Percentiles rank a stretch among this genome's conserved stretches.
Conservation (phyloP, 2,113 vertebrate species). For the Eonycteris spelaea region DNA sequence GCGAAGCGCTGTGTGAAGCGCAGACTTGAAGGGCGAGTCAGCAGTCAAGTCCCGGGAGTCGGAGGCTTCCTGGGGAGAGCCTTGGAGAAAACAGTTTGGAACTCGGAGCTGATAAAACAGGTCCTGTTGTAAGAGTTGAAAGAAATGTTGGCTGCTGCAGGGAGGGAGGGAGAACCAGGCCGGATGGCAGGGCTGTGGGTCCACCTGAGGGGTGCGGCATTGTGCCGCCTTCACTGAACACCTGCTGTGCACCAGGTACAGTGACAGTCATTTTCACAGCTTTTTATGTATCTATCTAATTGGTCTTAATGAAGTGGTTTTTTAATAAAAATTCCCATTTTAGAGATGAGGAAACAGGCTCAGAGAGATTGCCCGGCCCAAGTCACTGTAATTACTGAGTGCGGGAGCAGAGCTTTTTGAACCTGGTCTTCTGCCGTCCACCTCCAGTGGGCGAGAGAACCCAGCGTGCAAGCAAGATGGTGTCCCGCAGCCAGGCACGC, state of each 20-base stretch:
- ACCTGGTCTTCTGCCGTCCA: background rate
- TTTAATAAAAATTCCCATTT: background rate
- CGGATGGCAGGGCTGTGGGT: rapidly evolving
- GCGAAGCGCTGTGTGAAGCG: background rate
- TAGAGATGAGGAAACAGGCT: background rate
- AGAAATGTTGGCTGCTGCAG: background rate
- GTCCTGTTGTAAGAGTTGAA: background rate
- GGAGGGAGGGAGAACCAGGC: background rate
- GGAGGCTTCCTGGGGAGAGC: background rate
- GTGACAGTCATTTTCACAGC: background rate
- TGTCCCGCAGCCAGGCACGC: background rate
- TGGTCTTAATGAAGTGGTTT: background rate
- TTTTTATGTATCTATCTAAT: background rate
- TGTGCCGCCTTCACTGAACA: background rate
- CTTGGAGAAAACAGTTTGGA: background rate
- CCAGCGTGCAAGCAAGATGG: background rate
- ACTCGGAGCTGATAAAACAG: background rate
- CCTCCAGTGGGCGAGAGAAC: background rate
- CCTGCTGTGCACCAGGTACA: background rate
- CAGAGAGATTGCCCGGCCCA: background rate
- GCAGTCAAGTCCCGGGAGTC: background rate
- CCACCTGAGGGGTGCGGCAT: background rate
- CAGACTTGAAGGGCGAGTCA: background rate
- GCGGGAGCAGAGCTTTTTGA: background rate
- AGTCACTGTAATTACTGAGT: background rate